Evolutionary conservation across 2,888 invertebrate species (phyloP), one percentile per base, ranked within the genome.

Genomic region (Dexiosoma caninum): DNA sequence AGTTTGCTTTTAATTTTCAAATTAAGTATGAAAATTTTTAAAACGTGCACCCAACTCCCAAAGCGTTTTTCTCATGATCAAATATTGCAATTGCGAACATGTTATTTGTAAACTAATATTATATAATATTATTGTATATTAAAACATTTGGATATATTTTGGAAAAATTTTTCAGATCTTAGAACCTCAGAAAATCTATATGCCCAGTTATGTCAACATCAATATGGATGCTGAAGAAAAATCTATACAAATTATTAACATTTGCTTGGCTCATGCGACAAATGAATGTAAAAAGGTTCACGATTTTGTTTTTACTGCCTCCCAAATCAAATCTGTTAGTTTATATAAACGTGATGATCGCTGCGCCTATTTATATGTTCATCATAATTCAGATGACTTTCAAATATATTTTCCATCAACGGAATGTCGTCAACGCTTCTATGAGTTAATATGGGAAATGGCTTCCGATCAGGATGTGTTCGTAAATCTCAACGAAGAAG

Each of bases 301-400:
- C 86, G 95, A 98, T 78, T 99, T 98, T 96, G 92, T 97, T 23
- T 99, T 99, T 90, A 95, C 95, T 0, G 95, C 97, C 0, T 94
- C 95, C 81, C 86, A 89, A 84, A 90, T 90, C 7, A 90, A 90
- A 85, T 90, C 90, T 0, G 90, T 90, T 6, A 97, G 98, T 91
- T 92, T 98, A 80, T 99, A 98, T 91, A 98, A 98, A 90, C 93
- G 98, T 46, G 99, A 99, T 90, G 97, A 98, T 87, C 93, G 98
- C 16, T 98, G 98, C 83, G 93, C 99, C 10, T 98, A 98, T 90
- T 92, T 99, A 0, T 99, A 99, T 90, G 99, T 99, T 37, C 96
- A 97, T 89, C 96, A 98, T 90, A 98, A 99, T 90, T 98, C 98
- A 0, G 98, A 98, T 87, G 98, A 99, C 91, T 99, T 99, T 91